These are phyloP conservation scores for Bimastos eiseni DNA, from an alignment of 2,888 invertebrate species.

Conservation along the genomic window DNA sequence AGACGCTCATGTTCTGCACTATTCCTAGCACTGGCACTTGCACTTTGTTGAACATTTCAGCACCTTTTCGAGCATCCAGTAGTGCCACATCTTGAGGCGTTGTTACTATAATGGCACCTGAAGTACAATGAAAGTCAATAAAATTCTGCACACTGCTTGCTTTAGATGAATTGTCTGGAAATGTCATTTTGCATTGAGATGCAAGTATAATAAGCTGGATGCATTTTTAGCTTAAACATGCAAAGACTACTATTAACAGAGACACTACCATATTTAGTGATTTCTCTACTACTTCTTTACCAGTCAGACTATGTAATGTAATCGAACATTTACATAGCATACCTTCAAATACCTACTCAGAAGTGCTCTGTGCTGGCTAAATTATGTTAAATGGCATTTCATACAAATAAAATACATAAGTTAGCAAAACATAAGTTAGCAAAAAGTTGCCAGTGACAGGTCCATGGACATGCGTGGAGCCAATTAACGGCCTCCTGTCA, in stretches of 20 bases:
- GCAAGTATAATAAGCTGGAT: not conserved
- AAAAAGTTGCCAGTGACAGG: too few species aligned
- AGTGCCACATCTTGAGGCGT: slow-evolving; percentile 88
- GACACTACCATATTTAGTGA: not conserved
- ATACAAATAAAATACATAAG: too few species aligned
- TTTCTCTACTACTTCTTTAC: not conserved
- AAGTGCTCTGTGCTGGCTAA: too few species aligned
- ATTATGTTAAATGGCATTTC: too few species aligned
- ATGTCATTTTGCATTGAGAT: not conserved
- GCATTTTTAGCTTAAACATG: not conserved
- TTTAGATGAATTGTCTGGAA: not conserved
- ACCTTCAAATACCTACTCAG: too few species aligned
- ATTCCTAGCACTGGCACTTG: slow-evolving; percentile 74
- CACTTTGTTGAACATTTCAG: slow-evolving; percentile 83
- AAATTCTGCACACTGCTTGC: not conserved
- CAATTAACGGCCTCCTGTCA: too few species aligned
- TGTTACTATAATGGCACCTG: slow-evolving; percentile 84
- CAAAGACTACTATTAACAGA: not conserved
- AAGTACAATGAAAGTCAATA: slow-evolving; percentile 35
- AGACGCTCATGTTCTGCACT: slow-evolving; percentile 85
- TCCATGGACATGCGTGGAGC: too few species aligned
- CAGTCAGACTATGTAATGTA: too few species aligned
- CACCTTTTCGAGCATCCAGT: slow-evolving; percentile 82
- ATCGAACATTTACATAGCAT: too few species aligned
- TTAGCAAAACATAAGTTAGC: too few species aligned